A percentile compares a stretch with the other conserved stretches of the same genome.
Evolutionary conservation across 2,888 invertebrate genomes (phyloP).

Genomic region (Rhyacophila evoluta): DNA sequence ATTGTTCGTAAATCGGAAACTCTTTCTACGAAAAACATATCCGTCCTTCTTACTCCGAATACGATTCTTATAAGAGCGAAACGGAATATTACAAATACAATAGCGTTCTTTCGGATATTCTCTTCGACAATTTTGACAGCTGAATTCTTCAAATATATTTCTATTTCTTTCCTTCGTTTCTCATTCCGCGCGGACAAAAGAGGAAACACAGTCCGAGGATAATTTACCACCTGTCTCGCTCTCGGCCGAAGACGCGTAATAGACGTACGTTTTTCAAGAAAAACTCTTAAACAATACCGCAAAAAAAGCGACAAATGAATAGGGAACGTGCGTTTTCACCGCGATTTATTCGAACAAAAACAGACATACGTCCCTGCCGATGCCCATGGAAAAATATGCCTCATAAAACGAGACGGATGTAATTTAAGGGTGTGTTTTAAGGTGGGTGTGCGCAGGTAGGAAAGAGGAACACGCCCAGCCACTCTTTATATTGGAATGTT

Average conservation of each 20-base stretch:
- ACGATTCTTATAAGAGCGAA: conserved; percentile 41
- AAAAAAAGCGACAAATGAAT: conserved; percentile 38
- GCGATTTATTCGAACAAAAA: neutral
- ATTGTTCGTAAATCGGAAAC: conserved; percentile 23
- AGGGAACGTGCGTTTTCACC: conserved; percentile 29
- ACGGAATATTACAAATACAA: conserved; percentile 46
- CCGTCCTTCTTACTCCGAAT: conserved; percentile 45
- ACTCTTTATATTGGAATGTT: conserved; percentile 23
- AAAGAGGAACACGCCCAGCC: conserved; percentile 47
- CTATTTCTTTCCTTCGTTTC: conserved; percentile 39
- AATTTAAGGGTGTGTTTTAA: conserved; percentile 36
- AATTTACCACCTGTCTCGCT: conserved; percentile 46
- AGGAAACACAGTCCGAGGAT: conserved; percentile 32
- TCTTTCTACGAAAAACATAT: conserved; percentile 44
- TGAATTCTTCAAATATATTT: conserved; percentile 47
- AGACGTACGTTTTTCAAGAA: conserved; percentile 40
- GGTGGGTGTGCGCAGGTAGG: conserved; percentile 47
- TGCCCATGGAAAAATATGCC: neutral
- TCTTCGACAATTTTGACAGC: conserved; percentile 41
- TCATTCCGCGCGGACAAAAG: conserved; percentile 32
- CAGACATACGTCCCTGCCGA: conserved; percentile 40
- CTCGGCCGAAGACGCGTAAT: neutral
- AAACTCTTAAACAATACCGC: conserved; percentile 37
- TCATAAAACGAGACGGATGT: conserved; percentile 39
- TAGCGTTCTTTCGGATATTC: conserved; percentile 45